phyloP scores from a whole-genome alignment of 1,140 invertebrate genomes.

The Macrobrachium nipponense region DNA sequence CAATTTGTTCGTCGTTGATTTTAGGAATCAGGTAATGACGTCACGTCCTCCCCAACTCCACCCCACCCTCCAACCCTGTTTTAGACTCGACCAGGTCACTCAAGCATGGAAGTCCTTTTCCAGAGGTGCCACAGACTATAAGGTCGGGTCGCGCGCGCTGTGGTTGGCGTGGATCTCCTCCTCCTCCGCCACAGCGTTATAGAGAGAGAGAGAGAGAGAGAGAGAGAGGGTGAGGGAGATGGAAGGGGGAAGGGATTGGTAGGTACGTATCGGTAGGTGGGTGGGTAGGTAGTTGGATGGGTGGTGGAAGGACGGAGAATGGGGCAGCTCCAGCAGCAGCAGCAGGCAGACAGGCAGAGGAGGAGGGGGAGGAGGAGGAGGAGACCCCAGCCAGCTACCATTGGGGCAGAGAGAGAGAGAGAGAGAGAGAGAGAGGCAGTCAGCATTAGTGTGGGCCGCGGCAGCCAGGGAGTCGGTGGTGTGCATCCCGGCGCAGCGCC shows the following conservation, averaged over 20 bases:
- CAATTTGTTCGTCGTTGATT: too few relatives aligned
- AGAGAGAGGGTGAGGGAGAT: too few relatives aligned
- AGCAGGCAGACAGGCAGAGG: background rate
- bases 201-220: too few relatives aligned
- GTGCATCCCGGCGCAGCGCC: constrained; percentile 1
- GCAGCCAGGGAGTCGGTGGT: constrained; percentile 43
- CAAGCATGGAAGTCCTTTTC: too few relatives aligned
- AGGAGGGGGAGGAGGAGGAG: background rate
- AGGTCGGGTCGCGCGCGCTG: too few relatives aligned
- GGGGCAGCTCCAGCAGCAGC: background rate
- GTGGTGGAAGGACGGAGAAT: background rate
- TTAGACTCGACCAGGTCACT: background rate
- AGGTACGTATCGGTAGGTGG: too few relatives aligned
- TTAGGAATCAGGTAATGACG: background rate
- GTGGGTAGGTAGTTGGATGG: constrained; percentile 1
- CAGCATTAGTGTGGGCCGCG: constrained; percentile 31
- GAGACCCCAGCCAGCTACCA: background rate
- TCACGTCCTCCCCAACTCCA: background rate
- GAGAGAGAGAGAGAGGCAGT: constrained; percentile 17
- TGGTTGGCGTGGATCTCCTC: too few relatives aligned
- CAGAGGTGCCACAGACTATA: too few relatives aligned
- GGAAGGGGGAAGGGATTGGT: too few relatives aligned
- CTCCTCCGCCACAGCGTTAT: background rate
- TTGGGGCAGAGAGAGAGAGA: constrained; percentile 30
- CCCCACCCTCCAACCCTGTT: background rate